These are phyloP conservation scores for Gallinago stenura DNA, from an alignment of 2,797 vertebrate species.

Conservation along the genomic window DNA sequence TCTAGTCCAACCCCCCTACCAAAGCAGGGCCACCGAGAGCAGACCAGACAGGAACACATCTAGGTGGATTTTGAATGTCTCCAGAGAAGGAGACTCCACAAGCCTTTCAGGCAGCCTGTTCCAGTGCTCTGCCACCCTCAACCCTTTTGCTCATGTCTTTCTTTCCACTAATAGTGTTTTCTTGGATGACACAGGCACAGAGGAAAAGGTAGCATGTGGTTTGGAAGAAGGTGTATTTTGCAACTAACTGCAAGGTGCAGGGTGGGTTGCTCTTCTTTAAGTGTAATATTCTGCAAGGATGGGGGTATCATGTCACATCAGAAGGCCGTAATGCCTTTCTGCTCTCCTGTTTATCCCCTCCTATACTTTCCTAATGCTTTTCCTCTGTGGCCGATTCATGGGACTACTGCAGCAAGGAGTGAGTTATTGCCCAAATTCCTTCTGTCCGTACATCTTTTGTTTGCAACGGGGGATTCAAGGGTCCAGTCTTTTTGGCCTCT, in stretches of 20 bases:
- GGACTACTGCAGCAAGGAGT: rapidly evolving
- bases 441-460: not conserved
- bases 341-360: not conserved
- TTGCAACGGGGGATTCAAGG: not conserved
- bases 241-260: rapidly evolving
- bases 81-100: too few relatives aligned
- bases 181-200: not conserved
- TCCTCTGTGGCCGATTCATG: not conserved
- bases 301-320: not conserved
- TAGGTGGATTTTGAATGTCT: too few relatives aligned
- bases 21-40: too few relatives aligned
- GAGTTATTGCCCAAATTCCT: not conserved
- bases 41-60: too few relatives aligned
- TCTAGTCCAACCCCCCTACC: too few relatives aligned
- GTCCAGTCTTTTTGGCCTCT: not conserved
- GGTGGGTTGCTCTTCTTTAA: not conserved
- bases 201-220: not conserved
- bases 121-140: too few relatives aligned
- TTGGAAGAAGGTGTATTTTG: not conserved
- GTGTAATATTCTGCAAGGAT: not conserved
- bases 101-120: too few relatives aligned
- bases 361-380: not conserved
- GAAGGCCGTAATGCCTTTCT: rapidly evolving
- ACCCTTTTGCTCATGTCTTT: not conserved
- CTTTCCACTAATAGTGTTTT: not conserved